Evolutionary conservation across 2,888 invertebrate genomes (phyloP), one percentile per base, ranked within the genome.

Genomic region (Amaurobius ferox): DNA sequence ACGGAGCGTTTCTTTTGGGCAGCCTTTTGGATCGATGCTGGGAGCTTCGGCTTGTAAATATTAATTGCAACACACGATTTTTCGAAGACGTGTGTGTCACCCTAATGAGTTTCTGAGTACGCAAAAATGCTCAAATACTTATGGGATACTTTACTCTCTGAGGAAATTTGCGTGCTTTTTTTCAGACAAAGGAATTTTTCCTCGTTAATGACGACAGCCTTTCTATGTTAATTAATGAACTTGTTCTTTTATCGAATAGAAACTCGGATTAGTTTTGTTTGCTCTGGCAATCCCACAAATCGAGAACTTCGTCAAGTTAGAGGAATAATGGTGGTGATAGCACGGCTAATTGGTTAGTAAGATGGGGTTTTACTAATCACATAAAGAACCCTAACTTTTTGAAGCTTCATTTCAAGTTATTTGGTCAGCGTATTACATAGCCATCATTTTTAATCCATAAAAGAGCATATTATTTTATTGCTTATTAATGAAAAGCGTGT

Each of bases 151-250:
- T 55, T 79, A 55, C 55, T 55, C 30, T n/a, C 48, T 40, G 39
- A 67, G 80, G 32, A 68, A 72, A 71, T 64, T 48, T 55, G 13
- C 55, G 26, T 23, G 40, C 67, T 74, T 81, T 80, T 81, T 81
- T 40, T 61, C 66, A 55, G 19, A 1, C 11, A 23, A 55, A 55
- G 16, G 55, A 55, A 74, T 83, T 83, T 83, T 76, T 83, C 81
- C 70, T 64, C 76, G 81, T 40, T 83, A 83, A 83, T 83, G 81
- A 83, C 81, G 71, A 76, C 70, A 76, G 76, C 71, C 81, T 74
- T 81, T 74, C 81, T 83, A 83, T 76, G 81, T 83, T 83, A 83
- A 83, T 83, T 83, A 83, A 83, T 68, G 71, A 70, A 76, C 70
- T 61, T 76, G 81, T 83, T 83, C 81, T 83, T 83, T 76, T 83